These are phyloP conservation scores for Vidua macroura DNA, from an alignment of 2,113 vertebrate species.

Conservation along the genomic window DNA sequence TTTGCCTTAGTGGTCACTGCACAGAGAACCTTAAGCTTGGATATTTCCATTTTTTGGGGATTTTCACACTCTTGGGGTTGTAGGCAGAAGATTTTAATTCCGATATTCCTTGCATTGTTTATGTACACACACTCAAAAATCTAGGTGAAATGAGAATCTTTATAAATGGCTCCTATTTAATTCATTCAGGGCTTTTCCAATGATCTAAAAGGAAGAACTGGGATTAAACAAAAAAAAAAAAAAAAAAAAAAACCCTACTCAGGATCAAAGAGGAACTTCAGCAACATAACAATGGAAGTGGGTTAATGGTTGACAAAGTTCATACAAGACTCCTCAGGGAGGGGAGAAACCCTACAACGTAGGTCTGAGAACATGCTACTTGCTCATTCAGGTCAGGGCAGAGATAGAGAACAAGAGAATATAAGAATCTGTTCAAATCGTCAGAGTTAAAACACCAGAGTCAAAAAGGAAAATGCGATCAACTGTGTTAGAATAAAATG, in stretches of 20 bases:
- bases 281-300: background rate
- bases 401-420: background rate
- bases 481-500: background rate
- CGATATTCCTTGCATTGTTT: background rate
- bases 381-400: background rate
- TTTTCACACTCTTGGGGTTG: background rate
- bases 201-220: background rate
- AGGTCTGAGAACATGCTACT: background rate
- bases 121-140: background rate
- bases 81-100: background rate
- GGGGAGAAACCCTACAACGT: background rate
- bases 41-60: background rate
- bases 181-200: background rate
- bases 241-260: rapidly evolving
- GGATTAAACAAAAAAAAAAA: background rate
- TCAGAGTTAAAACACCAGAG: background rate
- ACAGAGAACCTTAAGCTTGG: background rate
- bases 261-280: background rate
- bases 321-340: background rate
- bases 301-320: background rate
- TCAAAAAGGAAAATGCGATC: background rate
- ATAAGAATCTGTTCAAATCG: background rate
- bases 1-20: background rate
- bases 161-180: background rate
- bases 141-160: background rate